phyloP scores from a whole-genome alignment of 2,797 vertebrate genomes.

The Syndactyla subalaris region DNA sequence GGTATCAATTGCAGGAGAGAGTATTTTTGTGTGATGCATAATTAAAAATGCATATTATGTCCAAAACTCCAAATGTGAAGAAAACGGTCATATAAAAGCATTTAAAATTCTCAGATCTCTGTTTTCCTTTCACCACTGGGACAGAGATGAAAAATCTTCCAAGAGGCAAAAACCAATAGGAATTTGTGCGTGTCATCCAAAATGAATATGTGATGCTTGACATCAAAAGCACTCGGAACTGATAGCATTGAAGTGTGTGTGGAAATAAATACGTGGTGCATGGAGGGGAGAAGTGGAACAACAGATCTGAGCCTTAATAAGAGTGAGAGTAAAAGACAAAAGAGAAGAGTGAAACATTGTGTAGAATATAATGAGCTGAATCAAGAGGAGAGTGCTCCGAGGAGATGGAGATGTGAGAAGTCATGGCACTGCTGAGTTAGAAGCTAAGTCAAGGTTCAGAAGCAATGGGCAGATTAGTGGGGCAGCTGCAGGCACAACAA shows the following conservation, averaged over 20 bases:
- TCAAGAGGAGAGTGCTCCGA: neutral
- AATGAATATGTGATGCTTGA: neutral
- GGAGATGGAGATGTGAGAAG: neutral
- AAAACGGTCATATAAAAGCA: slow-evolving; percentile 11
- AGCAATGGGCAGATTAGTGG: neutral
- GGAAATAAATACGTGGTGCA: neutral
- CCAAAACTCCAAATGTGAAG: neutral
- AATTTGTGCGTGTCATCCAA: neutral
- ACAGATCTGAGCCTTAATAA: neutral
- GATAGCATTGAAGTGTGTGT: neutral
- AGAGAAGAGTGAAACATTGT: neutral
- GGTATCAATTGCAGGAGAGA: slow-evolving; percentile 19
- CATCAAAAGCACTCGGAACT: neutral
- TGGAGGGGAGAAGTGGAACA: neutral
- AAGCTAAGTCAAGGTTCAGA: neutral
- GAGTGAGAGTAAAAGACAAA: neutral
- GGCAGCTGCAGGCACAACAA: slow-evolving; percentile 1
- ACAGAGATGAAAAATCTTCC: neutral
- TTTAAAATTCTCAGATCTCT: neutral
- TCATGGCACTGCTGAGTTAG: neutral
- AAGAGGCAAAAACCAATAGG: neutral
- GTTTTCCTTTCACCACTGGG: neutral
- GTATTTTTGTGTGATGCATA: neutral
- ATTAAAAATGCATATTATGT: neutral
- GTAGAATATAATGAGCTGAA: neutral